Conservation (phyloP, 2,113 vertebrate species). For the Laticauda colubrina region DNA sequence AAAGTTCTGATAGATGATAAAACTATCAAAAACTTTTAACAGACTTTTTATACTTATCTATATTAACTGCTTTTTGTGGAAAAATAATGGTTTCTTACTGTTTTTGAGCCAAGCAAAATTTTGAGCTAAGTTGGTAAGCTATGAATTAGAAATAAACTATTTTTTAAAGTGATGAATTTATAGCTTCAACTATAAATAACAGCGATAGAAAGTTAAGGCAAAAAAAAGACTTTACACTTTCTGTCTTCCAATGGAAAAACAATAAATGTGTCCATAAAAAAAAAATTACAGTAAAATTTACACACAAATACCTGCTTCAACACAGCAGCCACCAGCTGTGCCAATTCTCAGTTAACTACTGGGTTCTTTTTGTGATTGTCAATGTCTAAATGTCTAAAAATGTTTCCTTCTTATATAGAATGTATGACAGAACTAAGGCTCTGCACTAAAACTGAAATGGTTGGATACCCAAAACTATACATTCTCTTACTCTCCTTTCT, state of each 20-base stretch:
- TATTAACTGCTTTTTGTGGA: background rate
- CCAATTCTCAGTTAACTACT: conserved; percentile 2
- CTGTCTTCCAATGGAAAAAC: background rate
- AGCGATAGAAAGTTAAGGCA: background rate
- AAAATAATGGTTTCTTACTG: background rate
- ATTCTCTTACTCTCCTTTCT: background rate
- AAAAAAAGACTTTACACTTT: background rate
- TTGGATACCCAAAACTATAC: background rate
- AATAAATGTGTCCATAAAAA: background rate
- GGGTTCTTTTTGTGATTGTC: conserved; percentile 15
- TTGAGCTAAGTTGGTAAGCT: background rate
- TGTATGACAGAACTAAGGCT: background rate
- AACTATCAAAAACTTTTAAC: background rate
- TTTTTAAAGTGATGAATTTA: background rate
- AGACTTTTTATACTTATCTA: background rate
- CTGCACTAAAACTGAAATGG: background rate
- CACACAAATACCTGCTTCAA: background rate
- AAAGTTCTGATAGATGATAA: background rate
- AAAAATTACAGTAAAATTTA: background rate
- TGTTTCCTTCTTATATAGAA: background rate
- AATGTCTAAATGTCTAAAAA: conserved; percentile 11
- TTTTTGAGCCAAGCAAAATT: background rate
- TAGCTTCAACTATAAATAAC: background rate
- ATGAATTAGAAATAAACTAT: conserved; percentile 10
- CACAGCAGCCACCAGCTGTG: conserved; percentile 5